These are phyloP conservation scores for Drosophila pseudotakahashii DNA, from an alignment of 2,888 invertebrate species.

Conservation along the genomic window DNA sequence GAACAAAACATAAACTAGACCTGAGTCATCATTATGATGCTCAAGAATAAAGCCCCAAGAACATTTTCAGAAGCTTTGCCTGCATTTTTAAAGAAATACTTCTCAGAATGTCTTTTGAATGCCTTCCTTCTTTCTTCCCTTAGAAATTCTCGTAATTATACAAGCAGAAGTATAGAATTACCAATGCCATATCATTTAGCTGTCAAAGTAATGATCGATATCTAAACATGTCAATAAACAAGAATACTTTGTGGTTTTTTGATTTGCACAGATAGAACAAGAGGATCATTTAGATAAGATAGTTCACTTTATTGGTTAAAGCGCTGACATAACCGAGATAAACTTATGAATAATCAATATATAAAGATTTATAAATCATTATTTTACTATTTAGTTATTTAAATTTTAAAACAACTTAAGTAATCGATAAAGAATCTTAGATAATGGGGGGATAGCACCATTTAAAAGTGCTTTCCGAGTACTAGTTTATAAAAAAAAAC, in stretches of 20 bases:
- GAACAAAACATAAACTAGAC: slow-evolving; percentile 13
- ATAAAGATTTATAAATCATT: background rate
- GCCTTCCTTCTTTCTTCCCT: too few relatives aligned
- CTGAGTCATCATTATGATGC: slow-evolving; percentile 22
- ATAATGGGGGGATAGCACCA: too few relatives aligned
- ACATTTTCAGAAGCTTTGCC: too few relatives aligned
- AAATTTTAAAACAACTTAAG: background rate
- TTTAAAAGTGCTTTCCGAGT: too few relatives aligned
- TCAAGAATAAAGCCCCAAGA: background rate
- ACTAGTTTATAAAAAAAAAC: too few relatives aligned
- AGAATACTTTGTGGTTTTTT: slow-evolving; percentile 32
- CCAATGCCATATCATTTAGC: slow-evolving; percentile 8
- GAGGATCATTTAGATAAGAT: background rate
- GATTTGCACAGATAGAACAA: slow-evolving; percentile 2
- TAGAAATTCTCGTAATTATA: background rate
- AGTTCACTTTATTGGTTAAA: background rate
- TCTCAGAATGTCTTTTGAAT: too few relatives aligned
- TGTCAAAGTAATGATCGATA: slow-evolving; percentile 32
- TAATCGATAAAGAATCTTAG: background rate
- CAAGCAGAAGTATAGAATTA: background rate
- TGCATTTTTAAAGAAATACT: too few relatives aligned
- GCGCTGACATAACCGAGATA: background rate
- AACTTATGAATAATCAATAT: background rate
- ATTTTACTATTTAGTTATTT: background rate
- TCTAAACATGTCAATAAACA: slow-evolving; percentile 35